Evolutionary conservation across 2,113 vertebrate genomes (phyloP).

Genomic region (Pheucticus melanocephalus): DNA sequence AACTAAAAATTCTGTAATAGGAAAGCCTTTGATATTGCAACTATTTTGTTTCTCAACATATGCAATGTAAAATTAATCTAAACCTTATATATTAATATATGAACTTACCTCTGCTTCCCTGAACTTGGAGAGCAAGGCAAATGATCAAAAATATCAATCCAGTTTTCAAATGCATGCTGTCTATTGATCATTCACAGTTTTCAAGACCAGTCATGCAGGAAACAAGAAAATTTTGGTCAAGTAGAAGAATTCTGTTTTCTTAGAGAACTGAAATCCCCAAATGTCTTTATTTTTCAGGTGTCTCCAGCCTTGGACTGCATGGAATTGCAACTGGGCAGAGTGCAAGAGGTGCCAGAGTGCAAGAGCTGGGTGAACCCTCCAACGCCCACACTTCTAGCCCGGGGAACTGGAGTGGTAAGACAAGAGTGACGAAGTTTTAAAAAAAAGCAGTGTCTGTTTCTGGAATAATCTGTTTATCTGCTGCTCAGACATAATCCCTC

Average conservation of each 20-base stretch:
- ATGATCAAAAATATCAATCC: slow-evolving; percentile 76
- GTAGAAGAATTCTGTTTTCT: not conserved
- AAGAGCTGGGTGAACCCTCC: not conserved
- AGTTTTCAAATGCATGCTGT: slow-evolving; percentile 78
- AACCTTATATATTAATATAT: not conserved
- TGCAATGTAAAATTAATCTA: not conserved
- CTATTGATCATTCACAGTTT: slow-evolving; percentile 56
- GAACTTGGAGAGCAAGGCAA: slow-evolving; percentile 72
- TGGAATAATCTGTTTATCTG: slow-evolving; percentile 92
- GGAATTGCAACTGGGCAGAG: not conserved
- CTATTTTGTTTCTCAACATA: not conserved
- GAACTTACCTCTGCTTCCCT: slow-evolving; percentile 82
- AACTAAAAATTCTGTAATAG: not conserved
- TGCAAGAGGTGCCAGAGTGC: not conserved
- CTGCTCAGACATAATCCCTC: slow-evolving; percentile 91
- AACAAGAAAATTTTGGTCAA: slow-evolving; percentile 4
- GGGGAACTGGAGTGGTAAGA: slow-evolving; percentile 34
- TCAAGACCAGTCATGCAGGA: slow-evolving; percentile 30
- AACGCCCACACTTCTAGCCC: not conserved
- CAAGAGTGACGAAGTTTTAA: slow-evolving; percentile 77
- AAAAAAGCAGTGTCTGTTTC: slow-evolving; percentile 75
- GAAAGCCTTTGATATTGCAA: not conserved
- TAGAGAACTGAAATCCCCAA: not conserved
- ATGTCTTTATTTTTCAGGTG: slow-evolving; percentile 1
- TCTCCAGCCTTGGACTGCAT: not conserved